Percentiles rank a stretch among this genome's conserved stretches.
phyloP scores from a whole-genome alignment of 2,797 vertebrate genomes.

The Parambassis ranga region DNA sequence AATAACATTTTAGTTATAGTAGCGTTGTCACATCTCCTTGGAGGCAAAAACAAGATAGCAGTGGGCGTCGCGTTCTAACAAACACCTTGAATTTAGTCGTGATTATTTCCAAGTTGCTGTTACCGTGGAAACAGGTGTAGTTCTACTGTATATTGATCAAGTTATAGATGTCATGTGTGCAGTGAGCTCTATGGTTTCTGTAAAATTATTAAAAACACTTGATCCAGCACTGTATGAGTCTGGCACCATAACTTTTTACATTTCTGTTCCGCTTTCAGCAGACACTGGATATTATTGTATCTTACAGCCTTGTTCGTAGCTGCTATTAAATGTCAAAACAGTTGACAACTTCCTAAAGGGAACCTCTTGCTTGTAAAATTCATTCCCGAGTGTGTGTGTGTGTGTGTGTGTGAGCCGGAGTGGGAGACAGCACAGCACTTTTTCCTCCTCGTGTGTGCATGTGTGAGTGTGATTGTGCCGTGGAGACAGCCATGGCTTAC shows the following conservation, averaged over 20 bases:
- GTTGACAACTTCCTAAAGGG: slow-evolving; percentile 78
- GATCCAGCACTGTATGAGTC: background rate
- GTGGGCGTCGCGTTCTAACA: too few species aligned
- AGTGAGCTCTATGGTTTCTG: too few species aligned
- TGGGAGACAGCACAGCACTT: slow-evolving; percentile 49
- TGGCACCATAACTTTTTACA: background rate
- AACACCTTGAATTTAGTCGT: too few species aligned
- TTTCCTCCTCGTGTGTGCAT: slow-evolving; percentile 37
- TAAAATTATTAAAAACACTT: slow-evolving; percentile 4
- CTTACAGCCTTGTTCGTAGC: slow-evolving; percentile 67
- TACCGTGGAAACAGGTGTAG: too few species aligned
- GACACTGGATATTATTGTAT: slow-evolving; percentile 68
- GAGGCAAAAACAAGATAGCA: too few species aligned
- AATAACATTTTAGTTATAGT: too few species aligned
- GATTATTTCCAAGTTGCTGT: too few species aligned
- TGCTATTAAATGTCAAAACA: slow-evolving; percentile 75
- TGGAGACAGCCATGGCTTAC: slow-evolving; percentile 59
- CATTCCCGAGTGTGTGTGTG: slow-evolving; percentile 54
- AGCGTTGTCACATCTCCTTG: too few species aligned
- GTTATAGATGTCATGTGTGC: background rate
- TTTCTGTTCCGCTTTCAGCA: slow-evolving; percentile 26
- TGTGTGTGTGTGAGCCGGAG: slow-evolving; percentile 37
- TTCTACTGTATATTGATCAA: too few species aligned
- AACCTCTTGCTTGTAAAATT: slow-evolving; percentile 74
- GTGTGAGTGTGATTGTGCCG: slow-evolving; percentile 28